Conservation (phyloP, 2,797 vertebrate genomes). For the Remorina albescens region DNA sequence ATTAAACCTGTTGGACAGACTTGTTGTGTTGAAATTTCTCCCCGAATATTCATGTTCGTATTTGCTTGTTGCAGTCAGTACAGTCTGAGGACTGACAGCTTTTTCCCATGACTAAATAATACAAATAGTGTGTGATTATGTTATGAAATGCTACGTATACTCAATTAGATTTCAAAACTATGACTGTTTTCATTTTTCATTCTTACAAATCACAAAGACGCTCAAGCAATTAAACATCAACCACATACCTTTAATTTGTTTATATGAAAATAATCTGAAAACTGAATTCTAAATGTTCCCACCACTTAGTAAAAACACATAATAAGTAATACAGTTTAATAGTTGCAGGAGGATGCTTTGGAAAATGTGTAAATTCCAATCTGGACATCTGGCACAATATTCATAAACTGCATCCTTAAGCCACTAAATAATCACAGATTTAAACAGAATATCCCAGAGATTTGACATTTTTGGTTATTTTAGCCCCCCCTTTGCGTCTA, state of each 20-base stretch:
- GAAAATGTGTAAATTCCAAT: neutral
- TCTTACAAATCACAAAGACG: neutral
- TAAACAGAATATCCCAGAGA: neutral
- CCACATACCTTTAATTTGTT: neutral
- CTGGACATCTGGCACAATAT: neutral
- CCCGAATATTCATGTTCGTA: neutral
- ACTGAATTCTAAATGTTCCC: no score
- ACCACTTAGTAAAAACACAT: no score
- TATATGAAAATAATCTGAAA: neutral
- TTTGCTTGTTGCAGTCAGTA: conserved; percentile 9
- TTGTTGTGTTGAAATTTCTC: conserved; percentile 28
- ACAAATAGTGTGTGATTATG: neutral
- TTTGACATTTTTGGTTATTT: conserved; percentile 5
- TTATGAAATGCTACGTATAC: neutral
- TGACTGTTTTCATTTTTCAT: neutral
- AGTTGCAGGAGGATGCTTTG: neutral
- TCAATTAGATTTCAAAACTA: neutral
- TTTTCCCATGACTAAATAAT: neutral
- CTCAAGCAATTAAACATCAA: neutral
- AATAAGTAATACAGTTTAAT: no score
- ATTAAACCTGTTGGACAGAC: conserved; percentile 47
- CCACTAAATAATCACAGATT: neutral
- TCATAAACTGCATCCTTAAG: neutral
- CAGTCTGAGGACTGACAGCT: neutral
- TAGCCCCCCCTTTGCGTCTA: neutral